Conservation (phyloP, 2,113 vertebrate genomes). For the Nibea albiflora region DNA sequence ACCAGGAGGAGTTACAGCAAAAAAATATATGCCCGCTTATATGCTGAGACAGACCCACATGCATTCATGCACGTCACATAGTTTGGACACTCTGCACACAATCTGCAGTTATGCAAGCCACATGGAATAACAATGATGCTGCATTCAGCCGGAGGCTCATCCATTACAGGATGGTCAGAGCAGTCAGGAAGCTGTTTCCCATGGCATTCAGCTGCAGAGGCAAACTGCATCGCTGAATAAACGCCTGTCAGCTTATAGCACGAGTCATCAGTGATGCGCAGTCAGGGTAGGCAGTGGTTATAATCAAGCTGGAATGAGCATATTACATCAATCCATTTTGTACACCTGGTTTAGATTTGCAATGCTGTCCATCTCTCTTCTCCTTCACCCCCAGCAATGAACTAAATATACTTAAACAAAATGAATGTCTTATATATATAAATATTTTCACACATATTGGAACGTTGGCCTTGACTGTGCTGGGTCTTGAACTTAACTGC, state of each 20-base stretch:
- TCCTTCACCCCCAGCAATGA: not conserved
- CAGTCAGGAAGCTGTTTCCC: conserved; percentile 41
- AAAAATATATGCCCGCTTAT: not conserved
- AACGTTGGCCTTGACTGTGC: not conserved
- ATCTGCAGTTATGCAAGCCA: conserved; percentile 1
- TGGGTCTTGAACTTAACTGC: not conserved
- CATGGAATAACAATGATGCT: conserved; percentile 51
- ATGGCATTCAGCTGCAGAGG: conserved; percentile 1
- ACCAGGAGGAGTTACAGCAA: not conserved
- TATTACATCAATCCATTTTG: not conserved
- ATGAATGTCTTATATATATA: no score
- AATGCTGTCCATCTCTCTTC: not conserved
- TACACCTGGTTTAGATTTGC: not conserved
- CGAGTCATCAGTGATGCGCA: conserved; percentile 13
- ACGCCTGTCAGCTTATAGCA: conserved; percentile 30
- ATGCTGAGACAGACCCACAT: not conserved
- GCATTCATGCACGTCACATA: conserved; percentile 18
- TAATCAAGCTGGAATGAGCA: conserved; percentile 1
- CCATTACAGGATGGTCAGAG: conserved; percentile 32
- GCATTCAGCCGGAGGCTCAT: conserved; percentile 42
- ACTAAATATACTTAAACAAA: not conserved
- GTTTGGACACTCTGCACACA: conserved; percentile 6
- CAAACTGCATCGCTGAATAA: conserved; percentile 28
- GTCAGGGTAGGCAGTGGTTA: not conserved
- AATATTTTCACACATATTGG: not conserved